These are phyloP conservation scores for Heliconius eleuchia DNA, from an alignment of 1,140 invertebrate species.

Conservation along the genomic window DNA sequence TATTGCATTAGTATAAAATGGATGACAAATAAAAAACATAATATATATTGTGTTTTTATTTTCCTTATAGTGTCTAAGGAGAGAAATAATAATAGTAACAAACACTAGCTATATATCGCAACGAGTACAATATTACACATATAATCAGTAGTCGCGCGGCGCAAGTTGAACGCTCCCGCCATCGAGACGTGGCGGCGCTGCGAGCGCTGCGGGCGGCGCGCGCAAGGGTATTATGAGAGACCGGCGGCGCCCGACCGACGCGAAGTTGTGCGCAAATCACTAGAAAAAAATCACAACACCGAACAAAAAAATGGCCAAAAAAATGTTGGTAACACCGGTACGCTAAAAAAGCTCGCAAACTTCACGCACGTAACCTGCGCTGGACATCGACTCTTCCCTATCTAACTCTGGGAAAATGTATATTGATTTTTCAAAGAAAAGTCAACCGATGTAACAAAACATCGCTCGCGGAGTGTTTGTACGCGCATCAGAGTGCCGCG, in stretches of 20 bases:
- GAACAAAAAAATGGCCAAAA: slow-evolving; percentile 82
- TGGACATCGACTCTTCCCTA: slow-evolving; percentile 82
- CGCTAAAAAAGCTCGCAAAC: slow-evolving; percentile 83
- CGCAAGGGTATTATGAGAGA: slow-evolving; percentile 65
- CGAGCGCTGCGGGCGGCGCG: slow-evolving; percentile 37
- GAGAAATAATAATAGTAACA: slow-evolving; percentile 9
- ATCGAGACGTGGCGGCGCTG: slow-evolving; percentile 22
- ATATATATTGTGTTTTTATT: neutral
- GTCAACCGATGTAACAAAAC: slow-evolving; percentile 82
- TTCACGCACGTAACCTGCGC: slow-evolving; percentile 82
- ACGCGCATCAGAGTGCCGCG: slow-evolving; percentile 73
- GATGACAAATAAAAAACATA: slow-evolving; percentile 6
- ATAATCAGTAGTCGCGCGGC: neutral
- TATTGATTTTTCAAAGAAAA: slow-evolving; percentile 83
- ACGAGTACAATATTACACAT: neutral
- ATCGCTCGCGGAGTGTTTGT: slow-evolving; percentile 80
- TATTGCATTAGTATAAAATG: neutral
- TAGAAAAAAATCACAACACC: slow-evolving; percentile 80
- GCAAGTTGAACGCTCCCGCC: slow-evolving; percentile 45
- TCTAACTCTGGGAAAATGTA: slow-evolving; percentile 82
- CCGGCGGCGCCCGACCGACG: slow-evolving; percentile 56
- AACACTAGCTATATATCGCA: neutral
- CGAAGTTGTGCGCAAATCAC: slow-evolving; percentile 76
- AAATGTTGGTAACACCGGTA: slow-evolving; percentile 82
- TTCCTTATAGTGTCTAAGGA: neutral